These are phyloP conservation scores for Lasioglossum oenotherae DNA, from an alignment of 2,888 invertebrate genomes.

Conservation along the genomic window DNA sequence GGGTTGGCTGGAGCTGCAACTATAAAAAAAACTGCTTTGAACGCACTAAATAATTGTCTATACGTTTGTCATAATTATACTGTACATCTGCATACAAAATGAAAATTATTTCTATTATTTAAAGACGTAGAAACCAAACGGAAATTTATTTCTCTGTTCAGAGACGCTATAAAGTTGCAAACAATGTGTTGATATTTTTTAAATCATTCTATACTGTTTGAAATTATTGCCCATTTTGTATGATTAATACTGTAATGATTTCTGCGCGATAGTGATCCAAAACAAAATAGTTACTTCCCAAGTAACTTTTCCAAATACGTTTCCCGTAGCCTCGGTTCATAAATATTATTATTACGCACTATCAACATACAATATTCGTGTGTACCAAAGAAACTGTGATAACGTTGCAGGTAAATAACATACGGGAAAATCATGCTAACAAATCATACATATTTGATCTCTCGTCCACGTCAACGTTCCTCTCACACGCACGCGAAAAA, in stretches of 20 bases:
- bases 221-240: not conserved
- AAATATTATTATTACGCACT: not conserved
- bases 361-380: not conserved
- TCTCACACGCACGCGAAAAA: conserved; percentile 4
- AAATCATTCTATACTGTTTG: not conserved
- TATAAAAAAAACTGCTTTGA: not conserved
- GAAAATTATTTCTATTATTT: no score
- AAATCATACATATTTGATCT: not conserved
- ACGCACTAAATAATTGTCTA: no score
- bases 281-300: not conserved
- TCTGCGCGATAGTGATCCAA: not conserved
- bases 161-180: no score
- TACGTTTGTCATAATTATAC: no score
- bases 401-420: not conserved
- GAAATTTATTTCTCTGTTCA: no score
- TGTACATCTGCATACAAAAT: no score
- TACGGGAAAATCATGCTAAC: not conserved
- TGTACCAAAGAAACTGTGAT: not conserved
- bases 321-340: not conserved
- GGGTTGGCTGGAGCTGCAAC: not conserved
- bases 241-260: no score
- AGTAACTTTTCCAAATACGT: no score
- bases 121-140: no score
- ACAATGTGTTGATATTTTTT: not conserved
- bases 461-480: not conserved